Evolutionary conservation across 2,113 vertebrate species (phyloP).

Genomic region (Hippocampus abdominalis): DNA sequence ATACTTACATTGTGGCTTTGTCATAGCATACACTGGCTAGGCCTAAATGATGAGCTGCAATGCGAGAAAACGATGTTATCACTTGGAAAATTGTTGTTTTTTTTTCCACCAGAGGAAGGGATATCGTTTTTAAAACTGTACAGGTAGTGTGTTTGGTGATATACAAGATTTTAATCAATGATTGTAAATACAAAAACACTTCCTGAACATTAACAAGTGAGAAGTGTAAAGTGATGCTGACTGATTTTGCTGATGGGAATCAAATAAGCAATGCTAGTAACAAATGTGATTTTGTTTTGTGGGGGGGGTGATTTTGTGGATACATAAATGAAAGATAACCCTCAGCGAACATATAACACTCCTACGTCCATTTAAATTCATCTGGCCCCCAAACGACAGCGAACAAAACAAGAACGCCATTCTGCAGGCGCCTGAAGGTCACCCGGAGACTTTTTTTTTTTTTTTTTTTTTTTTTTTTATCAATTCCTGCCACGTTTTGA

Average conservation of each 20-base stretch:
- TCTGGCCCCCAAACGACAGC: background rate
- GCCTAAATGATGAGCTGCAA: background rate
- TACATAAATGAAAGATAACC: no score
- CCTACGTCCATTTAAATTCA: background rate
- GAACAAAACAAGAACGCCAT: conserved; percentile 21
- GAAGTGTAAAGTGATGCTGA: no score
- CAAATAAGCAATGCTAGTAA: no score
- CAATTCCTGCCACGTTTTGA: conserved; percentile 57
- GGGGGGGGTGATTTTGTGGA: no score
- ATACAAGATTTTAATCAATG: no score
- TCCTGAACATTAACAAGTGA: no score
- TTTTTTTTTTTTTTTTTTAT: conserved; percentile 43
- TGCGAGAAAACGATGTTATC: background rate
- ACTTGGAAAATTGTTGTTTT: background rate
- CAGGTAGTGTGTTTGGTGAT: background rate
- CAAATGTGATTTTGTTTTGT: no score
- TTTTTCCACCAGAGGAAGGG: background rate
- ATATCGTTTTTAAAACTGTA: background rate
- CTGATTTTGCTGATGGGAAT: no score
- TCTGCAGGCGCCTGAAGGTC: conserved; percentile 57
- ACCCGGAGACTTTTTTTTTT: conserved; percentile 41
- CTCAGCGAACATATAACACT: background rate
- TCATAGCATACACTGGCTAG: background rate
- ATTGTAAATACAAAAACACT: no score
- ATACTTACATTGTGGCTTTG: background rate